Evolutionary conservation across 2,888 invertebrate species (phyloP).

Genomic region (Thumatha senex): DNA sequence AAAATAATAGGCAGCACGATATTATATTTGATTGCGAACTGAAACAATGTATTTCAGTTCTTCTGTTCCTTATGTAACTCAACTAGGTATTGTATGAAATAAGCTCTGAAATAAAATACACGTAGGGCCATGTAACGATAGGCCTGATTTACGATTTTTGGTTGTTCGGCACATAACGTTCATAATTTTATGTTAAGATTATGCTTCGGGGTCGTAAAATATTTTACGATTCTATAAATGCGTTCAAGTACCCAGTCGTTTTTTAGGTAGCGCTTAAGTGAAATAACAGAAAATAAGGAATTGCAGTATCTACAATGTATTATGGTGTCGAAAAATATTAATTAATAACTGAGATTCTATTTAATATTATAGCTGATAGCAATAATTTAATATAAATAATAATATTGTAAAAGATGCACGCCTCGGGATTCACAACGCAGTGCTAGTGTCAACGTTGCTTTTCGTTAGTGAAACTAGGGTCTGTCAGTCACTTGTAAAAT

Average conservation of each 20-base stretch:
- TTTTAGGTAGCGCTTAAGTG: slow-evolving; percentile 37
- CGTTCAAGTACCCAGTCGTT: slow-evolving; percentile 54
- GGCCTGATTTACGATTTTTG: slow-evolving; percentile 61
- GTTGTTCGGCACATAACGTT: slow-evolving; percentile 58
- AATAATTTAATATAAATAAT: too few relatives aligned
- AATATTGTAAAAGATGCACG: too few relatives aligned
- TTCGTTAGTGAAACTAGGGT: too few relatives aligned
- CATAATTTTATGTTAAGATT: slow-evolving; percentile 71
- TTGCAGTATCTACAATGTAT: neutral
- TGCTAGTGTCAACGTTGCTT: too few relatives aligned
- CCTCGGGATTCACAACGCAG: too few relatives aligned
- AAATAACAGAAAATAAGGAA: slow-evolving; percentile 27
- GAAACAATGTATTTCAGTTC: neutral
- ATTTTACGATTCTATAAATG: slow-evolving; percentile 74
- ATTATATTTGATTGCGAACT: neutral
- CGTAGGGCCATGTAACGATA: slow-evolving; percentile 27
- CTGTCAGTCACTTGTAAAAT: too few relatives aligned
- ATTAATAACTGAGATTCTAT: neutral
- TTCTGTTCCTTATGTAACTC: too few relatives aligned
- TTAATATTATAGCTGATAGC: neutral
- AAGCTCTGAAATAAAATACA: too few relatives aligned
- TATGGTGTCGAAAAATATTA: neutral
- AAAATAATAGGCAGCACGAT: too few relatives aligned
- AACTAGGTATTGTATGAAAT: too few relatives aligned
- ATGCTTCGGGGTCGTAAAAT: slow-evolving; percentile 63